These are phyloP conservation scores for Tachycineta bicolor DNA, from an alignment of 2,113 vertebrate genomes.

Conservation along the genomic window DNA sequence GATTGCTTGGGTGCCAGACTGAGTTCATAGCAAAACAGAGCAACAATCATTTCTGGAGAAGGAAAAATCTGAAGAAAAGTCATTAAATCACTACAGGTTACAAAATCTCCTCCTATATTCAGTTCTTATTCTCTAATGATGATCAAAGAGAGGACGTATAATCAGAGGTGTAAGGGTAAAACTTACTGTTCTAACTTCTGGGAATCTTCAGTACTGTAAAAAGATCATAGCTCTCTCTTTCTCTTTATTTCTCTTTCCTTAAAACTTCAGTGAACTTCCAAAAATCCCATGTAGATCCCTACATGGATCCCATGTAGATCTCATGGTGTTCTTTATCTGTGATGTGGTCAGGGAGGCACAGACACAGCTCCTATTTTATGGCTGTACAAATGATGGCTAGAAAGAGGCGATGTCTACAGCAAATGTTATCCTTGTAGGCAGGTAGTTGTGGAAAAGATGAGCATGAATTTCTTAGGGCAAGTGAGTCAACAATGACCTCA, in stretches of 20 bases:
- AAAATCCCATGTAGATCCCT: not conserved
- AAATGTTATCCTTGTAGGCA: rapidly evolving
- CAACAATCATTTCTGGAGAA: not conserved
- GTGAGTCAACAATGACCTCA: not conserved
- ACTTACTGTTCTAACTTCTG: not conserved
- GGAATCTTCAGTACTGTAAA: not conserved
- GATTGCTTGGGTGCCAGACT: not conserved
- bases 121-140: not conserved
- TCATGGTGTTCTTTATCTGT: not conserved
- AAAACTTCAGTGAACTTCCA: not conserved
- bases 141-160: not conserved
- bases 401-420: rapidly evolving
- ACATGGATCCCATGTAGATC: not conserved
- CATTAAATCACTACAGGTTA: not conserved
- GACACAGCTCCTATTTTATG: not conserved
- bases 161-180: not conserved
- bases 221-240: not conserved
- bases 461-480: not conserved
- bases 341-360: not conserved
- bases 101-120: not conserved
- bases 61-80: not conserved
- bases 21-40: not conserved
- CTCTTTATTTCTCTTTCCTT: not conserved
- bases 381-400: not conserved
- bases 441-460: not conserved